A percentile compares a stretch with the other conserved stretches of the same genome.
phyloP scores from a whole-genome alignment of 2,888 invertebrate species.

The Panopea generosa region DNA sequence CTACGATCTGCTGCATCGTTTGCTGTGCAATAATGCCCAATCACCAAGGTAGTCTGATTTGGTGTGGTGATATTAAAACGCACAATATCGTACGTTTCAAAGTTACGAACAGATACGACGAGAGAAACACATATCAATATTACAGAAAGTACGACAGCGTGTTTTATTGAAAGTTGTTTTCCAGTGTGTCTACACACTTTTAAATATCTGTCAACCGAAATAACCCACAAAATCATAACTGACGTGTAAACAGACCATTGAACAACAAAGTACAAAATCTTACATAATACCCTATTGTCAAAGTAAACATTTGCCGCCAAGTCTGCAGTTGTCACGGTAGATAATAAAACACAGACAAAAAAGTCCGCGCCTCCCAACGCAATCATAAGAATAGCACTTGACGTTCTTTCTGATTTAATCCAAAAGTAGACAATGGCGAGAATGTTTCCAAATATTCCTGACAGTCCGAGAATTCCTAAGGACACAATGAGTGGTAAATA shows the following conservation, averaged over 20 bases:
- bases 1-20: constrained; percentile 23
- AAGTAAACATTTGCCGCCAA: constrained; percentile 31
- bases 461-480: constrained; percentile 36
- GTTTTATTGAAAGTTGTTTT: constrained; percentile 28
- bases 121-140: constrained; percentile 21
- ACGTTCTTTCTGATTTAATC: constrained; percentile 15
- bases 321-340: constrained; percentile 24
- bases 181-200: constrained; percentile 37
- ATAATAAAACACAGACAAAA: constrained; percentile 26
- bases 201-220: constrained; percentile 43
- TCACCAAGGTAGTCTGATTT: background rate
- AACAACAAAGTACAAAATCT: constrained; percentile 46
- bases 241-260: constrained; percentile 44
- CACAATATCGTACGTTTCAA: constrained; percentile 35
- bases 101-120: constrained; percentile 23
- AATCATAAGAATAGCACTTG: constrained; percentile 30
- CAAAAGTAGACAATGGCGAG: constrained; percentile 41
- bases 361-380: constrained; percentile 30
- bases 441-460: constrained; percentile 41
- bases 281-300: constrained; percentile 21
- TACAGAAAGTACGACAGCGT: constrained; percentile 12
- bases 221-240: constrained; percentile 40
- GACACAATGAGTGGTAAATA: constrained; percentile 27
- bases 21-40: constrained; percentile 48
- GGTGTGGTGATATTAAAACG: constrained; percentile 13